Base-by-base conservation (phyloP, 37 sponge, comb jelly and placozoan species). In the Chondrilla cf. caribensis region DNA sequence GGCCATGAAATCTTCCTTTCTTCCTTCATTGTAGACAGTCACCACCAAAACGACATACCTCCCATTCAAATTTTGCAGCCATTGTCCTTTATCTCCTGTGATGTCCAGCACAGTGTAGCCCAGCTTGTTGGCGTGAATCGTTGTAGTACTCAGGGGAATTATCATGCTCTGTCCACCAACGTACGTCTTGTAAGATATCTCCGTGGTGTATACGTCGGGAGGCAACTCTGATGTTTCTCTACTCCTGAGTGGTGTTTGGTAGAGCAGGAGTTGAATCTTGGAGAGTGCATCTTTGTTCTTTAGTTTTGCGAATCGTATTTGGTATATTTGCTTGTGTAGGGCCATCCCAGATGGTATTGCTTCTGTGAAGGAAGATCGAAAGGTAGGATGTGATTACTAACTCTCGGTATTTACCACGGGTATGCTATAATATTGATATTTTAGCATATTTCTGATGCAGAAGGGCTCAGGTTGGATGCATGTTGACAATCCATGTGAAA, bases 11-110 rank as follows among this genome's bases (percentile, higher is more conserved):
- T 4, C 43, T 24, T 37, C 42, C n/a, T 42, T 7, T n/a, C 44
- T 42, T 19, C 41, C 36, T 39, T 73, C 76, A 2, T 11, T 73
- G 44, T 39, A 73, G 21, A 40, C 44, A 3, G 3, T 39, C 5
- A 73, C 22, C 43, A 73, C 24, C 2, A 73, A 19, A 1, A 36
- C 76, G 40, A 73, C 22, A 41, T 38, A 21, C 36, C 43, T 37
- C 3, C 24, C 24, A 22, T 73, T 37, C 24, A 40, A 11, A 22
- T 24, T 40, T 25, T 73, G 19, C 21, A 73, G 19, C 76, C 76
- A 73, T 39, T 73, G 41, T 36, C 38, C 38, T n/a, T 39, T 73
- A n/a, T 73, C 76, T 73, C 43, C 36, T 40, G 76, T 73, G 44
- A 73, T 42, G 44, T 73, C 76, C 6, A 73, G n/a, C 3, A 37